Base-by-base conservation (phyloP, 2,113 vertebrate genomes). In the Grus americana region DNA sequence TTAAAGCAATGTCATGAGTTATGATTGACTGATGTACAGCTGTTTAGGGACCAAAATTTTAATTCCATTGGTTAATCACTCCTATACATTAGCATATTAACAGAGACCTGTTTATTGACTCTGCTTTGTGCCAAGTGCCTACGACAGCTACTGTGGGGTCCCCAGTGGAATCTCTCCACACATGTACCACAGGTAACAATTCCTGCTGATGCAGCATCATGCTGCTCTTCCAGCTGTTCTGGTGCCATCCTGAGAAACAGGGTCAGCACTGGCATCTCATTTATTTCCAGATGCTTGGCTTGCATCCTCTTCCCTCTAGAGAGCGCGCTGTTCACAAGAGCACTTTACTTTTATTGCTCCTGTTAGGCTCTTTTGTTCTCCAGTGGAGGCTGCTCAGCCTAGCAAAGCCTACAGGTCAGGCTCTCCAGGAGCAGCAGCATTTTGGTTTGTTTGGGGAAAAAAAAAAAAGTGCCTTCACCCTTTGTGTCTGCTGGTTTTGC, bases 191-290 rank as follows among this genome's bases (percentile, higher is more conserved):
- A 96, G 94, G 95, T 96, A 97, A 70, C 86, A 62, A n/a, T 44
- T 94, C 74, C 78, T 96, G 95, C 97, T 97, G 97, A 96, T 76
- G 90, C 94, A 93, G 95, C 93, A 79, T 1, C 75, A 6, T 14
- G 88, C 93, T 91, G 91, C 40, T 96, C 91, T 55, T 95, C 96
- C 97, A 97, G 95, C 96, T 97, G 97, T 88, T 97, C 76, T 36
- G 50, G 57, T 93, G 81, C 88, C 90, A 88, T 88, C 84, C 79
- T 44, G 84, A 90, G 81, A 96, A 96, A 96, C 2, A 90, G 92
- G 93, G 95, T 97, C 95, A 97, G 58, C 18, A 2, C 61, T 90
- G 72, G 92, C 88, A 95, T 91, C 96, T 95, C 95, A 95, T 97
- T 97, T 96, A 83, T 96, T 96, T 96, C 67, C 92, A 22, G 68